Base-by-base conservation (phyloP, 1,140 invertebrate species). In the Cherax destructor region DNA sequence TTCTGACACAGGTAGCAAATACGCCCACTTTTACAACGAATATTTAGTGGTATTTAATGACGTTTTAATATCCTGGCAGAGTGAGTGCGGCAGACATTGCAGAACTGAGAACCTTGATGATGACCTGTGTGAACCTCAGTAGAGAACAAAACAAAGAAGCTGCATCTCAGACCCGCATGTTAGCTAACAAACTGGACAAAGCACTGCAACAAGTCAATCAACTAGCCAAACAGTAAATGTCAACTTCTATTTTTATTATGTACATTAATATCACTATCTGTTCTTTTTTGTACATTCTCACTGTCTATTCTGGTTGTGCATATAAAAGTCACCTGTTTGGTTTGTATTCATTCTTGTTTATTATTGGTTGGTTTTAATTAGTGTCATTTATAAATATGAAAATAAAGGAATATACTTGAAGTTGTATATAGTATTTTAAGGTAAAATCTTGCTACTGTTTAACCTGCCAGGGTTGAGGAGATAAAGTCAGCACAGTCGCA, bases 401-500 rank as follows among this genome's bases (percentile, higher is more conserved):
- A 41, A 41, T 41, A 2, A 41, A 41, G n/a, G n/a, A n/a, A n/a
- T n/a, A n/a, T n/a, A 41, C 30, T 41, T 41, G 30, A 41, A 41
- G 30, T 41, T 41, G 30, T 41, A 41, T 41, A 41, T 41, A 41
- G 30, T 41, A 41, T 41, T 41, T 41, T 41, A 81, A 59, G n/a
- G 16, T 81, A 41, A 47, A 78, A 41, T 1, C 10, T 11, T 80
- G 9, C 65, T 24, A 65, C 59, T 59, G 11, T 24, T 9, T 65
- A 18, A 83, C 30, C 84, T 76, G n/a, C 18, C 74, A 91, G 88
- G 72, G 83, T 91, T 41, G 88, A 91, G n/a, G 88, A 91, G 30
- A 69, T 91, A 50, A 91, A 78, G 59, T 11, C 74, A 11, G 88
- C 88, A 0, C 88, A 91, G 83, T 77, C 88, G 0, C 81, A 84